Conservation (phyloP, 2,797 vertebrate genomes). For the Sylvilagus floridanus region DNA sequence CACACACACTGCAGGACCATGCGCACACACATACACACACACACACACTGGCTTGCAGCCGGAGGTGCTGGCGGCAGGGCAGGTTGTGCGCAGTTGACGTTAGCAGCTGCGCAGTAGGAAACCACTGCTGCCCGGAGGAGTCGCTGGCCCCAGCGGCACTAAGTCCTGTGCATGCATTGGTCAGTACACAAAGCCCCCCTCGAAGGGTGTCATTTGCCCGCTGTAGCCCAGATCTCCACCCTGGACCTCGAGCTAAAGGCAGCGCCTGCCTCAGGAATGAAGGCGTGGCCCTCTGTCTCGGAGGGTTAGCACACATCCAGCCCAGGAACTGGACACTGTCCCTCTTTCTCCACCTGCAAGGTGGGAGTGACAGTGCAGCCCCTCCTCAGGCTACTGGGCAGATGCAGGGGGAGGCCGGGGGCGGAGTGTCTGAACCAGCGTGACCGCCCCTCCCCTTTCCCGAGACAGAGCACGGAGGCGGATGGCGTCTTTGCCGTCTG, state of each 20-base stretch:
- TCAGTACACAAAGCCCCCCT: not conserved
- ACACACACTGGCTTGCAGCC: too few species aligned
- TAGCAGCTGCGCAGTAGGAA: not conserved
- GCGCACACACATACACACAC: too few species aligned
- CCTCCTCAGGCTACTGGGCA: not conserved
- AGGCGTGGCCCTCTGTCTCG: too few species aligned
- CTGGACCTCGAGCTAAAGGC: not conserved
- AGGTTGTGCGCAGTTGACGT: not conserved
- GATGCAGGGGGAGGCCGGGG: not conserved
- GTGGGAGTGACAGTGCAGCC: not conserved
- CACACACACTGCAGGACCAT: too few species aligned
- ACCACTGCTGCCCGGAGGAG: not conserved
- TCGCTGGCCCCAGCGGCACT: not conserved
- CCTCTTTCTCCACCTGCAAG: not conserved
- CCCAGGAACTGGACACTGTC: not conserved
- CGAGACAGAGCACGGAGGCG: not conserved
- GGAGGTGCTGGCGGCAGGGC: accelerated
- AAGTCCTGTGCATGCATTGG: not conserved
- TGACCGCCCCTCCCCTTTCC: accelerated
- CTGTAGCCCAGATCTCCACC: not conserved
- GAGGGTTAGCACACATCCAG: not conserved
- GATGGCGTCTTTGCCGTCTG: not conserved
- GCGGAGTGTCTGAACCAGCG: not conserved
- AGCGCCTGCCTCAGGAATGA: accelerated
- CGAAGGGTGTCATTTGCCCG: not conserved